Evolutionary conservation across 1,140 invertebrate species (phyloP).

Genomic region (Steinernema khuongi): DNA sequence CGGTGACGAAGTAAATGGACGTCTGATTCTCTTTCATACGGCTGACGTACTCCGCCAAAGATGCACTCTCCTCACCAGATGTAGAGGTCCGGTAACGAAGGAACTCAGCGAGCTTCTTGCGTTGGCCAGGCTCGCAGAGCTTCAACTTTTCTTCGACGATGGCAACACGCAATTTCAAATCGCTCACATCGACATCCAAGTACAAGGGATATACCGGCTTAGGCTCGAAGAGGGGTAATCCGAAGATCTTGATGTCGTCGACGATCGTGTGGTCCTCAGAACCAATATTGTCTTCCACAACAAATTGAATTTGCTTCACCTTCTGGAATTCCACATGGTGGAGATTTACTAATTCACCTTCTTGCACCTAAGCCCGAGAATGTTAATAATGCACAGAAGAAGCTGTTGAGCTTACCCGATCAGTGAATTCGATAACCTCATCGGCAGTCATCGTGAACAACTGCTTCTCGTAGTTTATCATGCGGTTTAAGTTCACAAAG

Average conservation of each 20-base stretch:
- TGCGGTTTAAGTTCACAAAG: constrained; percentile 92
- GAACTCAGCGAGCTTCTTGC: constrained; percentile 83
- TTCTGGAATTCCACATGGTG: constrained; percentile 97
- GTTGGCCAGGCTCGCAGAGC: too few species aligned
- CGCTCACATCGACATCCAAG: too few species aligned
- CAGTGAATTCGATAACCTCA: constrained; percentile 79
- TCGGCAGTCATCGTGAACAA: constrained; percentile 74
- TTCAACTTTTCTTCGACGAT: too few species aligned
- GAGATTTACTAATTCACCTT: constrained; percentile 73
- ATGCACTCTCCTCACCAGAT: constrained; percentile 84
- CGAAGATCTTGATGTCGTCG: constrained; percentile 76
- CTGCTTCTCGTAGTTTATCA: constrained; percentile 92
- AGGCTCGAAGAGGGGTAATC: constrained; percentile 78
- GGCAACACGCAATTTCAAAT: too few species aligned
- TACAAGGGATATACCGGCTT: too few species aligned
- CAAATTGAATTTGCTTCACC: constrained; percentile 88
- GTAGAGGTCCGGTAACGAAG: constrained; percentile 86
- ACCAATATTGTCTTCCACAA: constrained; percentile 84
- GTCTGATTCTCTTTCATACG: constrained; percentile 98
- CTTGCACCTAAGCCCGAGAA: constrained; percentile 69
- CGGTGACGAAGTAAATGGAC: constrained; percentile 95
- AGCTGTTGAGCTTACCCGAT: constrained; percentile 18
- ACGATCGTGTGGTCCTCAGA: constrained; percentile 80
- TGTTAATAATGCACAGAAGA: constrained; percentile 30
- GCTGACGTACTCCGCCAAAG: constrained; percentile 87